These are phyloP conservation scores for Styela plicata DNA, from an alignment of 23 tunicate genomes.

Conservation along the genomic window DNA sequence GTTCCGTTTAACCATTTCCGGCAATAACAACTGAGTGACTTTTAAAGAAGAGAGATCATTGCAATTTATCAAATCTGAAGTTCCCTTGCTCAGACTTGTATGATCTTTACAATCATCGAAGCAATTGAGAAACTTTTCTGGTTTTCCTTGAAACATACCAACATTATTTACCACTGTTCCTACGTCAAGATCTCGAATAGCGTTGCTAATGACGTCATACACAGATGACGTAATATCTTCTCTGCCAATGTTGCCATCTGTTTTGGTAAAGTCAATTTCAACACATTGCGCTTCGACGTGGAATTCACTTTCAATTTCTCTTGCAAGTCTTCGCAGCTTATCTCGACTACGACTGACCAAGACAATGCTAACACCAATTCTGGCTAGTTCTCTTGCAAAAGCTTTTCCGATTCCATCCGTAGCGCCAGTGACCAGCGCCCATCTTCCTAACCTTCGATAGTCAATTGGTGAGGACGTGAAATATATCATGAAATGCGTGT, in stretches of 20 bases:
- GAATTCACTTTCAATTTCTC: conserved; percentile 39
- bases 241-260: not conserved
- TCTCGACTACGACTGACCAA: conserved; percentile 31
- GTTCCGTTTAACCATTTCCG: conserved; percentile 6
- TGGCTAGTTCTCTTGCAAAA: conserved; percentile 39
- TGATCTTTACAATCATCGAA: not conserved
- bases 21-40: conserved; percentile 13
- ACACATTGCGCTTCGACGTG: conserved; percentile 33
- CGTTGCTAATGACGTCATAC: conserved; percentile 26
- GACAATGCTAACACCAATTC: conserved; percentile 37
- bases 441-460: conserved; percentile 46
- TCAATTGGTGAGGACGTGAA: conserved; percentile 38
- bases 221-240: not conserved
- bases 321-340: conserved; percentile 26
- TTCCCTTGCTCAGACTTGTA: not conserved
- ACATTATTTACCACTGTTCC: conserved; percentile 51
- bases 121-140: not conserved
- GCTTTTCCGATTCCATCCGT: conserved; percentile 53
- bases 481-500: conserved; percentile 22
- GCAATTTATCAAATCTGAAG: not conserved
- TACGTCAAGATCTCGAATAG: conserved; percentile 31
- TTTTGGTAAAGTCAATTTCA: conserved; percentile 21
- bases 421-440: conserved; percentile 56
- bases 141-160: conserved; percentile 4
- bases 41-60: conserved; percentile 26